phyloP scores from a whole-genome alignment of 2,888 invertebrate genomes.

The Drosophila kanekoi region DNA sequence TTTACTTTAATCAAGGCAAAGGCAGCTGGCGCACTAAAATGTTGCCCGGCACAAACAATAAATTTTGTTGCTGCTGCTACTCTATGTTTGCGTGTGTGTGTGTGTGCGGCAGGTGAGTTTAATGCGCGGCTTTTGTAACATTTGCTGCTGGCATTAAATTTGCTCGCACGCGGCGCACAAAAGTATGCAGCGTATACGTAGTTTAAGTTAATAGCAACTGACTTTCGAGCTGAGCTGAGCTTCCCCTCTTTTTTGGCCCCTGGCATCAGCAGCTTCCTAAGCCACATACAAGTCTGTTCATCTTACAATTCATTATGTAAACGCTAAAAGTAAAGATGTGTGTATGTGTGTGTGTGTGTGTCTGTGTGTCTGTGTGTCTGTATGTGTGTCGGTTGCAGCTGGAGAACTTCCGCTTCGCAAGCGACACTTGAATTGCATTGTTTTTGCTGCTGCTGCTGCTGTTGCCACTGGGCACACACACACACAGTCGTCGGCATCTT shows the following conservation, averaged over 20 bases:
- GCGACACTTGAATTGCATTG: slow-evolving; percentile 63
- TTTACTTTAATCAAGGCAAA: slow-evolving; percentile 71
- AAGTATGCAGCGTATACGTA: slow-evolving; percentile 67
- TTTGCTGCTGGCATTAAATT: slow-evolving; percentile 51
- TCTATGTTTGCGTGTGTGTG: slow-evolving; percentile 22
- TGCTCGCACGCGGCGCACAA: slow-evolving; percentile 53
- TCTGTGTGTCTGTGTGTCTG: slow-evolving; percentile 11
- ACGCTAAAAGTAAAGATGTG: slow-evolving; percentile 34
- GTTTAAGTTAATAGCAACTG: slow-evolving; percentile 75
- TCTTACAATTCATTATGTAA: slow-evolving; percentile 77
- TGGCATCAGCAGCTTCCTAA: background rate
- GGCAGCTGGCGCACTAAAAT: slow-evolving; percentile 63
- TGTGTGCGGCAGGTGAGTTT: slow-evolving; percentile 42
- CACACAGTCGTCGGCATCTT: background rate
- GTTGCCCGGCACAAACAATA: slow-evolving; percentile 64
- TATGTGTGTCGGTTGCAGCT: slow-evolving; percentile 35
- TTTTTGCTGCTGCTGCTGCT: slow-evolving; percentile 34
- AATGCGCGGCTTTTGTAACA: slow-evolving; percentile 59
- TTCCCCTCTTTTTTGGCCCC: background rate
- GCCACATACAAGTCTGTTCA: slow-evolving; percentile 55
- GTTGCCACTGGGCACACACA: slow-evolving; percentile 7
- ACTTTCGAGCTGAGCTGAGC: slow-evolving; percentile 34
- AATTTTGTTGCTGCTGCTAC: slow-evolving; percentile 46
- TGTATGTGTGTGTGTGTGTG: slow-evolving; percentile 9
- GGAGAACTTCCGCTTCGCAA: slow-evolving; percentile 57